These are phyloP conservation scores for Xiphorhynchus erythropygius DNA, from an alignment of 2,797 vertebrate genomes.

Conservation along the genomic window DNA sequence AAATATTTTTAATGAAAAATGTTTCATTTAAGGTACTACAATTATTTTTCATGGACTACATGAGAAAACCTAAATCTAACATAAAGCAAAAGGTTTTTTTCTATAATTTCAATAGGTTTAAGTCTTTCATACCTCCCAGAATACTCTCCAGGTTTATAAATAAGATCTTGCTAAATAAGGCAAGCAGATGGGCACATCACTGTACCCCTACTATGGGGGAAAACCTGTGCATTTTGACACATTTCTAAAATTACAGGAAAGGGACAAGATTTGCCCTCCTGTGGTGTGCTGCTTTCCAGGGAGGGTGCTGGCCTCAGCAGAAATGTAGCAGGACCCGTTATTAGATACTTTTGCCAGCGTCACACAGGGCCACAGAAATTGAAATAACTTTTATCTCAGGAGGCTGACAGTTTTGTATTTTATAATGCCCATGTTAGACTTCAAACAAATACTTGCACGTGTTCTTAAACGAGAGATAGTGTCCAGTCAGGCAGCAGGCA, in stretches of 20 bases:
- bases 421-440: not conserved
- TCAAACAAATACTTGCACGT: not conserved
- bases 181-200: not conserved
- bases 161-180: not conserved
- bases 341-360: not conserved
- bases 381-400: not conserved
- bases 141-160: not conserved
- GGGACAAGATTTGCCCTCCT: rapidly evolving
- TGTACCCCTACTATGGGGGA: too few relatives aligned
- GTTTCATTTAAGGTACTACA: not conserved
- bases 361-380: not conserved
- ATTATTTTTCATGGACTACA: not conserved
- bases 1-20: not conserved
- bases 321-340: rapidly evolving
- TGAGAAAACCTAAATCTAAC: not conserved
- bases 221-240: not conserved
- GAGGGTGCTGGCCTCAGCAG: not conserved
- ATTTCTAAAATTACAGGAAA: not conserved
- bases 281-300: not conserved
- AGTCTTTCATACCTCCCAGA: not conserved
- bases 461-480: not conserved
- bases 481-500: not conserved
- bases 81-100: not conserved
- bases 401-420: not conserved
- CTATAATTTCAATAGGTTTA: not conserved